These are phyloP conservation scores for Nymphalis c-album DNA, from an alignment of 2,888 invertebrate species.

Conservation along the genomic window DNA sequence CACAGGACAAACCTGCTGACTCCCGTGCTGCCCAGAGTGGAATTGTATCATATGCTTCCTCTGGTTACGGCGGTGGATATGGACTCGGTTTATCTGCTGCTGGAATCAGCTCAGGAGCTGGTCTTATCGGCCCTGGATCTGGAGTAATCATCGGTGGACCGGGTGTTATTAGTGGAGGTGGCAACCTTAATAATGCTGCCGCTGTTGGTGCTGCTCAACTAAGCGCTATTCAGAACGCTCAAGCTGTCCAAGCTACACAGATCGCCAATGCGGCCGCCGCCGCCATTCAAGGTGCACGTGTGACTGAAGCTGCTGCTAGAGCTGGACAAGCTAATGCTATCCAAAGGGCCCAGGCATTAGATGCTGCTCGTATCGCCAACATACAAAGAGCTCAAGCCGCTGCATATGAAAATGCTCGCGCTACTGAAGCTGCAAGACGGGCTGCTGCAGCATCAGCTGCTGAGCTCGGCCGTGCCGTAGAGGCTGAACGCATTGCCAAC, in stretches of 20 bases:
- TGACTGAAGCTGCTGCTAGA: constrained; percentile 68
- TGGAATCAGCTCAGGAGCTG: constrained; percentile 41
- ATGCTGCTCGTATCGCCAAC: constrained; percentile 70
- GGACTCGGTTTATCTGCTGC: constrained; percentile 39
- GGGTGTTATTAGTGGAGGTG: constrained; percentile 44
- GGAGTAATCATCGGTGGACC: constrained; percentile 32
- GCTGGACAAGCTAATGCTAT: constrained; percentile 70
- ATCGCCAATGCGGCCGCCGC: constrained; percentile 72
- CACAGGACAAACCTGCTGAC: constrained; percentile 49
- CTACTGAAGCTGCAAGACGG: constrained; percentile 69
- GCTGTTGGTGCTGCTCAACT: constrained; percentile 72
- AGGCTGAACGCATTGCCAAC: constrained; percentile 66
- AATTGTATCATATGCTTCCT: constrained; percentile 36
- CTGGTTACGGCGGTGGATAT: constrained; percentile 39
- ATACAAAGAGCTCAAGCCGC: constrained; percentile 74
- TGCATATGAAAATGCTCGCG: constrained; percentile 70
- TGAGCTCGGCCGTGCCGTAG: constrained; percentile 60
- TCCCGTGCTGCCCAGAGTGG: constrained; percentile 58
- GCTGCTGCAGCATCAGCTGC: constrained; percentile 59
- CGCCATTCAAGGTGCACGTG: constrained; percentile 73
- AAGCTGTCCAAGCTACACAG: constrained; percentile 69
- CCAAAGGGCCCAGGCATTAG: constrained; percentile 70
- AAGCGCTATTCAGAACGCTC: constrained; percentile 74
- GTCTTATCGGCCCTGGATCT: constrained; percentile 43
- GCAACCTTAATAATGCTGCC: constrained; percentile 67